Base-by-base conservation (phyloP, 2,797 vertebrate genomes). In the Gobio occitaniae region DNA sequence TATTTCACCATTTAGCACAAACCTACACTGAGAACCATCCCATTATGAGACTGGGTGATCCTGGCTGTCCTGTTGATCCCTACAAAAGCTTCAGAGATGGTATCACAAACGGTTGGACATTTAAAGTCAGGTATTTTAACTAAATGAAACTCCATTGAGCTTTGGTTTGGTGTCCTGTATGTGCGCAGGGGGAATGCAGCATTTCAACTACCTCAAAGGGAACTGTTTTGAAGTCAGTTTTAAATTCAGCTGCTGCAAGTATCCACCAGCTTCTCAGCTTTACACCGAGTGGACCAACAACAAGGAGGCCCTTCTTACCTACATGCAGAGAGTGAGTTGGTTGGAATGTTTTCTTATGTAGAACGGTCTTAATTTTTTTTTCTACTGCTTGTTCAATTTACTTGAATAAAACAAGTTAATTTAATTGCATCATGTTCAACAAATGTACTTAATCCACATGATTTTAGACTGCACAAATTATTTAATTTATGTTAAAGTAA, bases 221-320 rank as follows among this genome's bases (percentile, higher is more conserved):
- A 95, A 97, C 94, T 99, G 98, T 93, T 94, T 99, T 92, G 98
- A 99, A 92, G 95, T 99, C 90, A 98, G 97, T 0, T 91, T 99
- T 90, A 97, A 98, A 91, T 93, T 99, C 87, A 98, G 97, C 90
- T 99, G 98, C 94, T 99, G 98, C 94, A 99, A 99, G 88, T 96
- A 98, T 80, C 98, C 98, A 0, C 81, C 3, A 0, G 93, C 96
- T 50, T 90, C 95, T 0, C 92, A 96, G 86, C 96, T 99, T 84
- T 92, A 82, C 1, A 91, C 93, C 17, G 97, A 98, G 89, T 99
- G 98, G 98, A 94, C 97, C 70, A 95, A 99, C 87, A 99, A 99
- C 93, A 92, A 94, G 84, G 96, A 99, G n/a, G 96, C 98, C 52
- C 94, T 99, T 29, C 90, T 99, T 70, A 90, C 95, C 68, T 98